Evolutionary conservation across 1,140 invertebrate genomes (phyloP), one percentile per base, ranked within the genome.

Genomic region (Kradibia gibbosae): DNA sequence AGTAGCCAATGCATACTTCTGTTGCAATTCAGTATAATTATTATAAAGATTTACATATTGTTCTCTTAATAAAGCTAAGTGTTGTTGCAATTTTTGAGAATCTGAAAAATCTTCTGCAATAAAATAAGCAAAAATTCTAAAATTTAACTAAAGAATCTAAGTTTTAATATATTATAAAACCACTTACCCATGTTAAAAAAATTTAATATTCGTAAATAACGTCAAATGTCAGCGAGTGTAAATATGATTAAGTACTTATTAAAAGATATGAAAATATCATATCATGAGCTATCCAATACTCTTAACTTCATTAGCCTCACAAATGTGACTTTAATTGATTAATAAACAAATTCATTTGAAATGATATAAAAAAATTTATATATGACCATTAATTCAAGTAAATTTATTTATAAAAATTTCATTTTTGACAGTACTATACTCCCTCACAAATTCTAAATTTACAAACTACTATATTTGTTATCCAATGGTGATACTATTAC

Each of bases 21-120:
- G 93, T 88, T 98, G 96, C 10, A 98, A 88, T 84, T 98, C 96
- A 7, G 93, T 93, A 87, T 96, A 95, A 82, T 94, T 93, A n/a
- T 93, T 93, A 87, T 98, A 96, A 22, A 99, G 92, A 90, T 97
- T 98, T 0, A 96, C 94, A 91, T 98, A 98, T 88, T 99, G 97
- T 85, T 98, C 96, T 87, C 97, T 94, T 57, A 99, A 91, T 72
- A 99, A 91, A 57, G 94, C 90, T 83, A 99, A 92, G 88, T 98
- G 97, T 86, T 96, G 96, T 88, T 98, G 96, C 85, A 98, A 93
- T 89, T 98, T 97, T 78, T 90, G 89, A 20, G 88, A 88, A 71
- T 91, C 87, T 10, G 84, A 83, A 45, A 87, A 84, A 73, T 91
- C 90, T 71, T 83, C 81, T 76, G 72, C 0, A 73, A 62, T 22